Evolutionary conservation across 2,888 invertebrate genomes (phyloP).

Genomic region (Lasioglossum oenotherae): DNA sequence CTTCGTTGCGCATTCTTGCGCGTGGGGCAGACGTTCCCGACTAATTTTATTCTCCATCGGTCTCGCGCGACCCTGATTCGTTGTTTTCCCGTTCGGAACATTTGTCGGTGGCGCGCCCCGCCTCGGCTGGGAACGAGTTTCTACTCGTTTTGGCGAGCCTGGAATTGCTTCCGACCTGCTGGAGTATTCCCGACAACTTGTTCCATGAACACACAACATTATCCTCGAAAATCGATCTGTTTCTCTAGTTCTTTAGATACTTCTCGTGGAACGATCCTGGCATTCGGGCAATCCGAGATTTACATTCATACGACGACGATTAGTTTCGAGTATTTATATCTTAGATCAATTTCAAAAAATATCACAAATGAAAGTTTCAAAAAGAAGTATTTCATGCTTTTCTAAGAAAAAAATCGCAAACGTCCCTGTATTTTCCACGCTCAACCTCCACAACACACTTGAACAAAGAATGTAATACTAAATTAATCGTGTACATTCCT

Average conservation of each 20-base stretch:
- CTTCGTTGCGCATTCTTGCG: conserved; percentile 19
- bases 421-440: not conserved
- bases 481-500: not conserved
- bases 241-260: not conserved
- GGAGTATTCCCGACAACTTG: not conserved
- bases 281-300: no score
- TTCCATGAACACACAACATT: not conserved
- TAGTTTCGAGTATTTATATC: no score
- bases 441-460: no score
- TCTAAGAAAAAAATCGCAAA: not conserved
- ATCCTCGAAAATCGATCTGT: not conserved
- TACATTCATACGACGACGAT: no score
- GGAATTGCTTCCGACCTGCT: not conserved
- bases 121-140: not conserved
- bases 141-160: not conserved
- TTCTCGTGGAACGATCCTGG: not conserved
- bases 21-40: not conserved
- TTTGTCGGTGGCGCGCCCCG: not conserved
- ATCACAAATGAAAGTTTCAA: no score
- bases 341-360: no score
- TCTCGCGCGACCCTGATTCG: not conserved
- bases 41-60: conserved; percentile 11
- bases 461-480: no score
- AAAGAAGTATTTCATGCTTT: no score
- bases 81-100: not conserved